Conservation (phyloP, 1,140 invertebrate species). For the Nilaparvata lugens region DNA sequence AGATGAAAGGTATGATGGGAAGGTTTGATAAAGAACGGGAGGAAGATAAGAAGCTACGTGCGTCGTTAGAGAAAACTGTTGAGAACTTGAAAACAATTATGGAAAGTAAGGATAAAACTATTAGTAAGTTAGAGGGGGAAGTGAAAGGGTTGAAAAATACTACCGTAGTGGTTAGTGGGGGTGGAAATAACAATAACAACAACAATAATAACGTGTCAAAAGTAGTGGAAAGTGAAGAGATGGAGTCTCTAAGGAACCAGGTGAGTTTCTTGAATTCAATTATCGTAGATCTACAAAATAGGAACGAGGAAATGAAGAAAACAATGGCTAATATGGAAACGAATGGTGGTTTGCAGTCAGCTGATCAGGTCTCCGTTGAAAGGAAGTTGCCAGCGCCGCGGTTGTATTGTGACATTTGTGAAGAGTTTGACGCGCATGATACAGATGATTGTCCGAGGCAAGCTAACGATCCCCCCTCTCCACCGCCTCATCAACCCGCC, state of each 20-base stretch:
- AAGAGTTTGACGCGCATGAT: slow-evolving; percentile 91
- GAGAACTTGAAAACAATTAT: neutral
- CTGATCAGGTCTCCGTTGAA: slow-evolving; percentile 27
- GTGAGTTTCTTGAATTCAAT: slow-evolving; percentile 92
- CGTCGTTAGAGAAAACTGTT: slow-evolving; percentile 22
- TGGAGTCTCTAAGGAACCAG: slow-evolving; percentile 58
- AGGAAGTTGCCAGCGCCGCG: slow-evolving; percentile 53
- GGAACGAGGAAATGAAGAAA: slow-evolving; percentile 55
- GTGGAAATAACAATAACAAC: slow-evolving; percentile 20
- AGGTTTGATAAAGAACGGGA: slow-evolving; percentile 28
- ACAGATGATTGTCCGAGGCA: slow-evolving; percentile 94
- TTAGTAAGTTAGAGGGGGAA: slow-evolving; percentile 6
- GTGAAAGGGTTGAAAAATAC: too few species aligned
- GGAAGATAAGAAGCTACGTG: slow-evolving; percentile 21
- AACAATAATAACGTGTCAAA: slow-evolving; percentile 22
- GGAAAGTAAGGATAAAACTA: slow-evolving; percentile 4
- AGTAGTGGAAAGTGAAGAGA: slow-evolving; percentile 41
- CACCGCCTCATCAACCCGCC: slow-evolving; percentile 34
- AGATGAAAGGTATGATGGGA: slow-evolving; percentile 24
- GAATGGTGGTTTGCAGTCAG: slow-evolving; percentile 54
- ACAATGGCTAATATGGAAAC: slow-evolving; percentile 50
- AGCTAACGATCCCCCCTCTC: slow-evolving; percentile 45
- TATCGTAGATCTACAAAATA: slow-evolving; percentile 90
- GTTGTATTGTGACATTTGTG: slow-evolving; percentile 95
- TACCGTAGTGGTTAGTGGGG: slow-evolving; percentile 1